Conservation (phyloP, 2,888 invertebrate species). For the Coelinius sp. region DNA sequence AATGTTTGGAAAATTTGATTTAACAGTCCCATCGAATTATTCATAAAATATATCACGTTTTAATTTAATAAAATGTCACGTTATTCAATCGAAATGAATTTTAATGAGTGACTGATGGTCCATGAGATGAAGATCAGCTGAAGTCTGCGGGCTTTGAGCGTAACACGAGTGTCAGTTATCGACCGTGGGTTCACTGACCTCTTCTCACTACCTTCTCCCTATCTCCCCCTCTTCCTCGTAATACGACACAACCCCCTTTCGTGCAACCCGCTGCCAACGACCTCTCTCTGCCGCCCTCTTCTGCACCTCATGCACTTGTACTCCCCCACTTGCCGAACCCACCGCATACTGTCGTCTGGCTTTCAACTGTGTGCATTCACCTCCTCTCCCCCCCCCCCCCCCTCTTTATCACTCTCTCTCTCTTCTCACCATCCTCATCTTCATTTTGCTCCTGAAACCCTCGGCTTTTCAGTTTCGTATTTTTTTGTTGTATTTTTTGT, state of each 20-base stretch:
- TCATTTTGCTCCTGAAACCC: not conserved
- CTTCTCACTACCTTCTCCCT: slow-evolving; percentile 58
- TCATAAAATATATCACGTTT: not conserved
- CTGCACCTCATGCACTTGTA: slow-evolving; percentile 39
- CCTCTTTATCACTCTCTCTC: slow-evolving; percentile 22
- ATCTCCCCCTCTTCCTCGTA: slow-evolving; percentile 44
- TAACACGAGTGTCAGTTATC: slow-evolving; percentile 59
- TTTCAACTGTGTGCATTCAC: slow-evolving; percentile 24
- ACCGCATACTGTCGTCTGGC: slow-evolving; percentile 35
- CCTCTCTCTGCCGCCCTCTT: slow-evolving; percentile 44
- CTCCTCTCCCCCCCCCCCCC: slow-evolving; percentile 30
- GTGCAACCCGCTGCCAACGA: slow-evolving; percentile 48
- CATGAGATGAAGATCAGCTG: slow-evolving; percentile 36
- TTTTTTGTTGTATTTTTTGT: too few relatives aligned
- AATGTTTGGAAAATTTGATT: not conserved
- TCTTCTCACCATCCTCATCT: not conserved
- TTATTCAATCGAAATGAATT: not conserved
- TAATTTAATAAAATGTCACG: not conserved
- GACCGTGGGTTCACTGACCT: slow-evolving; percentile 66
- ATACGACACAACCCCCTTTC: slow-evolving; percentile 41
- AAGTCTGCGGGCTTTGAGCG: slow-evolving; percentile 37
- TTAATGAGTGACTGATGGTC: not conserved
- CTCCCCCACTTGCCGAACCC: slow-evolving; percentile 35
- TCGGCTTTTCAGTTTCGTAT: not conserved
- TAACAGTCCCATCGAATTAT: not conserved